Evolutionary conservation across 2,113 vertebrate genomes (phyloP), one percentile per base, ranked within the genome.

Genomic region (Salvelinus sp.): DNA sequence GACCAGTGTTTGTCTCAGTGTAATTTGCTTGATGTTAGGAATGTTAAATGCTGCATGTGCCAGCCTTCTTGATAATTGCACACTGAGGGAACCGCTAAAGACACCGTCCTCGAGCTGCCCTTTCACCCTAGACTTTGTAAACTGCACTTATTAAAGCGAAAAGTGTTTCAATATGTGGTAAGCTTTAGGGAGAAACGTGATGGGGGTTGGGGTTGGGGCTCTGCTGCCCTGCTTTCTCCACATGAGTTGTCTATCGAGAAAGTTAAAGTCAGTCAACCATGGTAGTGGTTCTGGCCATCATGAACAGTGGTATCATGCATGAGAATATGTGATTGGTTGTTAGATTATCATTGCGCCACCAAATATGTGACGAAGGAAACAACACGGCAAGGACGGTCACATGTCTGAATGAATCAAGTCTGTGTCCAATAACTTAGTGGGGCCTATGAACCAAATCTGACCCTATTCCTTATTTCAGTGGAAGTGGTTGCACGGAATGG

Each of bases 101-200:
- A 94, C 96, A 94, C 91, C 93, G 92, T 95, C 97, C 96, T 93
- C 93, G 78, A 83, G 88, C 89, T 98, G 97, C 95, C 96, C 98
- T 97, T 97, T 99, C 97, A 97, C 98, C 98, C 93, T 70, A 87
- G 92, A 93, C 95, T 95, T 94, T 96, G 95, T 94, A 90, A 94
- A 94, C 92, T 95, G 94, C 95, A 96, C 95, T 98, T 98, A 98
- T 97, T 98, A 98, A 96, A 96, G 94, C 94, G 94, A 94, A 99
- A 99, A 99, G 96, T 97, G 96, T 93, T 99, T 99, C 97, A 99
- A 96, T 97, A 97, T 99, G 98, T 97, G 92, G 76, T 85, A 74
- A 83, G 88, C 89, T 90, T 91, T 81, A 86, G 87, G 88, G 84
- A 82, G 84, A 25, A 84, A 79, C 81, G 79, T 77, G 86, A 85